These are phyloP conservation scores for Urosaurus nigricauda DNA, from an alignment of 2,797 vertebrate genomes.

Conservation along the genomic window DNA sequence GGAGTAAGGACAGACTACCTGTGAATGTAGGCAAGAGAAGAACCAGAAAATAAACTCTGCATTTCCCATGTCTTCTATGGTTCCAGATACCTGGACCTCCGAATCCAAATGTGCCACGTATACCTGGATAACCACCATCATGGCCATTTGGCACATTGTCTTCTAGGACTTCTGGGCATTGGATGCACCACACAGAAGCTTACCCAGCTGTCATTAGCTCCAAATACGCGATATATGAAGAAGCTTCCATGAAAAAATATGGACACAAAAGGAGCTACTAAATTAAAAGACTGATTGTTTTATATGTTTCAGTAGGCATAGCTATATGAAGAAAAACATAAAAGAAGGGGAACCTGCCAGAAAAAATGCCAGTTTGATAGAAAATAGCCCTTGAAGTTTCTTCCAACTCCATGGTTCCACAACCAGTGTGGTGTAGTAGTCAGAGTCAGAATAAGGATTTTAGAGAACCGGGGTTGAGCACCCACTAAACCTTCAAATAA, in stretches of 20 bases:
- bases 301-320: background rate
- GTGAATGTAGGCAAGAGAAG: no score
- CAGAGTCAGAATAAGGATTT: background rate
- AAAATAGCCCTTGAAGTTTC: no score
- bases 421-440: background rate
- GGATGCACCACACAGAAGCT: background rate
- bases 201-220: background rate
- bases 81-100: no score
- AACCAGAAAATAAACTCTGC: no score
- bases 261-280: background rate
- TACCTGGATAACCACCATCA: background rate
- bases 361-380: no score
- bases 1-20: no score
- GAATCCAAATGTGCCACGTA: no score
- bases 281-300: background rate
- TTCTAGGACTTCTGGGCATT: background rate
- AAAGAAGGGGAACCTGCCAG: no score
- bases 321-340: background rate
- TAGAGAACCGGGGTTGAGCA: background rate
- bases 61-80: no score
- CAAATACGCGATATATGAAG: background rate
- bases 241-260: background rate
- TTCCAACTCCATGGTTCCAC: no score
- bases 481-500: background rate
- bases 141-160: background rate